A percentile compares a stretch with the other conserved stretches of the same genome.
These are phyloP conservation scores for Acanthochromis polyacanthus DNA, from an alignment of 2,113 vertebrate species.

Conservation along the genomic window DNA sequence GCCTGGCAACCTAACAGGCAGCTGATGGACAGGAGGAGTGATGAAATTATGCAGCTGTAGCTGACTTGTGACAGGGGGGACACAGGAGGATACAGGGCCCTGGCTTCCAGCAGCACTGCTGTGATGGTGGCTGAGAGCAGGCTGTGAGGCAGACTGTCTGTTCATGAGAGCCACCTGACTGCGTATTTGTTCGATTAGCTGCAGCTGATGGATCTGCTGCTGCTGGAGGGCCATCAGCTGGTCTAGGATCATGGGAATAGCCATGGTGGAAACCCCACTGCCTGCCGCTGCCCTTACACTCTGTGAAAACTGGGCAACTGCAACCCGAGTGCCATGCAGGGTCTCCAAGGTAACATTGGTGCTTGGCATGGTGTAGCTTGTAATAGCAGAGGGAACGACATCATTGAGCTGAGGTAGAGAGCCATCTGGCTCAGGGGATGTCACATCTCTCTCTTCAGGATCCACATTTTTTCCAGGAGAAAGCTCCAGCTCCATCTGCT, in stretches of 20 bases:
- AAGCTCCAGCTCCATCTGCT: constrained; percentile 95
- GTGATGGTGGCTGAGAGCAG: constrained; percentile 85
- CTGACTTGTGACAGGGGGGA: constrained; percentile 85
- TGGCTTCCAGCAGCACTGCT: constrained; percentile 76
- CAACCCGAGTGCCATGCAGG: constrained; percentile 96
- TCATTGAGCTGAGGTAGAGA: constrained; percentile 89
- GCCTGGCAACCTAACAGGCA: constrained; percentile 87
- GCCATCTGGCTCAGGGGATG: constrained; percentile 85
- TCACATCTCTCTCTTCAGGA: constrained; percentile 82
- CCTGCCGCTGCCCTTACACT: constrained; percentile 82
- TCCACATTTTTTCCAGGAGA: constrained; percentile 86
- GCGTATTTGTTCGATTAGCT: constrained; percentile 98
- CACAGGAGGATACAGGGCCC: constrained; percentile 76
- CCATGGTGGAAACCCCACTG: constrained; percentile 88
- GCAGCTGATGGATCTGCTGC: constrained; percentile 98
- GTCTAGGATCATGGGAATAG: constrained; percentile 97
- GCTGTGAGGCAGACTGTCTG: constrained; percentile 87
- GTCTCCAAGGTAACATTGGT: constrained; percentile 99
- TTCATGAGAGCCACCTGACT: constrained; percentile 97
- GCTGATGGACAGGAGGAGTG: constrained; percentile 88
- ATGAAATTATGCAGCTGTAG: constrained; percentile 92
- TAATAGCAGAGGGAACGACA: constrained; percentile 83
- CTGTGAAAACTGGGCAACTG: constrained; percentile 98
- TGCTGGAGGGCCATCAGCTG: constrained; percentile 98
- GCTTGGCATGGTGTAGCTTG: constrained; percentile 93